Evolutionary conservation across 1,140 invertebrate genomes (phyloP).

Genomic region (Drosophila cardini): DNA sequence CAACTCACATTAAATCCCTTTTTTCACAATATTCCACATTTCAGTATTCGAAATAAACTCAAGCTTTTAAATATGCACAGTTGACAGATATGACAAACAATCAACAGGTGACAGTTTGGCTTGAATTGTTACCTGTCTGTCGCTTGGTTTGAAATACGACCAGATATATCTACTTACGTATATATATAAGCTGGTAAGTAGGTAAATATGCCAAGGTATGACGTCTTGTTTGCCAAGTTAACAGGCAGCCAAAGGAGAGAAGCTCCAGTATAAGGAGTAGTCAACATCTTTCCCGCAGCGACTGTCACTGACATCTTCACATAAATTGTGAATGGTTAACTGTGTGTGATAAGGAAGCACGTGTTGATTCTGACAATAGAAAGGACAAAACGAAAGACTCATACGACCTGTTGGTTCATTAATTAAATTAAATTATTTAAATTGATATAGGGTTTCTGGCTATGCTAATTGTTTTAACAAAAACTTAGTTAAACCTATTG

Average conservation of each 20-base stretch:
- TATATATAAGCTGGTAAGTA: constrained; percentile 9
- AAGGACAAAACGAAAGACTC: not conserved
- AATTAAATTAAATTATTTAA: constrained; percentile 63
- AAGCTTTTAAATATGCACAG: constrained; percentile 34
- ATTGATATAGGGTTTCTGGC: constrained; percentile 44
- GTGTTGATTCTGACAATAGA: constrained; percentile 24
- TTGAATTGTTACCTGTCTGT: constrained; percentile 19
- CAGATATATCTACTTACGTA: constrained; percentile 12
- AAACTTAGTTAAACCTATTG: constrained; percentile 44
- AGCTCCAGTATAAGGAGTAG: constrained; percentile 13
- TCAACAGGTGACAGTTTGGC: constrained; percentile 51
- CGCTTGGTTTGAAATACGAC: constrained; percentile 24
- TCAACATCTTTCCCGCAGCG: not conserved
- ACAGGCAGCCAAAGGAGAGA: constrained; percentile 42
- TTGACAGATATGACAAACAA: constrained; percentile 32
- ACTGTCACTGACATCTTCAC: constrained; percentile 16
- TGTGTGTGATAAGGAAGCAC: constrained; percentile 10
- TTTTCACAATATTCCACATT: no score
- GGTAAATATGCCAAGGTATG: constrained; percentile 31
- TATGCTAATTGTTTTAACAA: constrained; percentile 17
- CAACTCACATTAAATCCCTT: constrained; percentile 23
- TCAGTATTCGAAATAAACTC: constrained; percentile 30
- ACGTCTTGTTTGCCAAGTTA: constrained; percentile 16
- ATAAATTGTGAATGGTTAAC: constrained; percentile 26
- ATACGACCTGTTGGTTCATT: constrained; percentile 34